These are phyloP conservation scores for Phalacrocorax aristotelis DNA, from an alignment of 2,113 vertebrate species.

Conservation along the genomic window DNA sequence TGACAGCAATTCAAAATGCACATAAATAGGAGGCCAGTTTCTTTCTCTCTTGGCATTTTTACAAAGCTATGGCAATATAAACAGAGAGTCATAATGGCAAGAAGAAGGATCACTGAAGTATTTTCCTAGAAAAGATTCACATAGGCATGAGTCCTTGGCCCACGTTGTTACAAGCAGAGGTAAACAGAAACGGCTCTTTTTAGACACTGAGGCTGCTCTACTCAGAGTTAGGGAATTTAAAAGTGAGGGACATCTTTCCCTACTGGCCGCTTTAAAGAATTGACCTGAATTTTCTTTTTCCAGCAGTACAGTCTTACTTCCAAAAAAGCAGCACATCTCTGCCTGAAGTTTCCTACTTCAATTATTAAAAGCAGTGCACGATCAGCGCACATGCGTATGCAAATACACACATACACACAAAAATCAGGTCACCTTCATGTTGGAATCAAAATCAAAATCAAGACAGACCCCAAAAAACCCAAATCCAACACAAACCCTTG, in stretches of 20 bases:
- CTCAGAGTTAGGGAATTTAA: not conserved
- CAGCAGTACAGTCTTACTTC: not conserved
- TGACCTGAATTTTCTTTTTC: not conserved
- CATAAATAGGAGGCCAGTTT: not conserved
- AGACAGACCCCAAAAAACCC: not conserved
- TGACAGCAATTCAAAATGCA: not conserved
- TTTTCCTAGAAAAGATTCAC: not conserved
- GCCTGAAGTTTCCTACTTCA: not conserved
- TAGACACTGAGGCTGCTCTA: not conserved
- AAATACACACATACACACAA: not conserved
- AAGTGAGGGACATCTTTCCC: not conserved
- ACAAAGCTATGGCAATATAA: not conserved
- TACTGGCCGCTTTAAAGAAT: not conserved
- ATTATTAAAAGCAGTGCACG: not conserved
- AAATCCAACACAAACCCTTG: not conserved
- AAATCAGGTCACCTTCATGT: not conserved
- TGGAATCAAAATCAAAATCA: not conserved
- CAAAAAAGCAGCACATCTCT: not conserved
- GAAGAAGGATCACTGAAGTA: not conserved
- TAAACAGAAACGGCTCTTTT: not conserved
- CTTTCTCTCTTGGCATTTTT: not conserved
- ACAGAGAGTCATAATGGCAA: not conserved
- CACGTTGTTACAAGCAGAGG: not conserved
- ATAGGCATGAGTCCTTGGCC: not conserved
- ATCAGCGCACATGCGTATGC: fast-evolving